Base-by-base conservation (phyloP, 2,888 invertebrate species). In the Myopa testacea region DNA sequence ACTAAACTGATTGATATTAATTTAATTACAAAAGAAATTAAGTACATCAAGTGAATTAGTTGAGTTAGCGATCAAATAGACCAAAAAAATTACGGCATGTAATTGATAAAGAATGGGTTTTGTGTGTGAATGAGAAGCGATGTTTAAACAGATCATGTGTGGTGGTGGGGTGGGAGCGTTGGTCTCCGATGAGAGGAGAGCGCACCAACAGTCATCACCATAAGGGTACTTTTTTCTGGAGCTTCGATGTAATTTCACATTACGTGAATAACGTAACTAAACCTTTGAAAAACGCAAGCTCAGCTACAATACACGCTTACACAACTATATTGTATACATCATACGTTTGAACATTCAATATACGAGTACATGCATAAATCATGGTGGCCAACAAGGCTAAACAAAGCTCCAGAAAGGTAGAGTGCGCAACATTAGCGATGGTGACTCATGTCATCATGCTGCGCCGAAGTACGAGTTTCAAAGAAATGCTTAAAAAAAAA, bases 1-100 rank as follows among this genome's bases (percentile, higher is more conserved):
- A 40, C 19, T 52, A 8, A 62, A 10, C 62, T 62, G 62, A 62
- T 62, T 62, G 62, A 62, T 62, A 26, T 62, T 62, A 62, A 62
- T 62, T 62, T 62, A 62, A 62, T 62, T 62, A 62, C 34, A n/a
- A n/a, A 62, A 62, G 62, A 62, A 62, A 45, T 45, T 10, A 45
- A 6, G 45, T 45, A 45, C 45, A 62, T 62, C 62, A 62, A 12
- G 62, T 26, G 62, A 62, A 62, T 62, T 62, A 62, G 62, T 62
- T 62, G 62, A 19, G 26, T 62, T 62, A 62, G 62, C 10, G 45
- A 45, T 45, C 45, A 10, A 45, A 45, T 45, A 62, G 4, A 26
- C 19, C 19, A 62, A 62, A 62, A 62, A 6, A 45, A 45, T 45
- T 45, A 45, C 45, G 45, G 1, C 45, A 45, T 10, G 45, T 10